Base-by-base conservation (phyloP, 2,113 vertebrate species). In the Microcebus lehilahytsara region DNA sequence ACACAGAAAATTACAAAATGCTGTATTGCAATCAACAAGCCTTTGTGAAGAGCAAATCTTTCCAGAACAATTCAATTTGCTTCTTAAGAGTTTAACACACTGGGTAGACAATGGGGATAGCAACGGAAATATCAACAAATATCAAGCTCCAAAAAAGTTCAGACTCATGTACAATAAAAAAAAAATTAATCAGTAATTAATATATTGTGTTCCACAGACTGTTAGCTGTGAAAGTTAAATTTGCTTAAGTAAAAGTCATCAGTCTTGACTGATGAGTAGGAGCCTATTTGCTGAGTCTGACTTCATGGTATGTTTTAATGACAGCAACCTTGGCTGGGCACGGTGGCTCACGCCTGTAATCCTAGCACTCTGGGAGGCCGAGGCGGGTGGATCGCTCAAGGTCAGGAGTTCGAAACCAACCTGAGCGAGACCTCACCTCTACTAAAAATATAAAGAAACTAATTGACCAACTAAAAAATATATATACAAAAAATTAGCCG, bases 51-150 rank as follows among this genome's bases (percentile, higher is more conserved):
- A 71, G 58, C 25, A 64, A 66, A 60, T 56, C 79, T 16, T 87
- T 85, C n/a, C 17, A 84, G 92, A 94, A 89, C 51, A 69, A 84
- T 84, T 85, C 86, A 83, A 84, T 89, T 93, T 77, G 89, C 74
- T 90, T 94, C 89, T 79, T 34, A 27, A 93, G 49, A 66, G 13
- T 64, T 30, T 17, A 32, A 93, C 84, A 56, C n/a, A 27, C n/a
- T 27, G n/a, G 37, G 32, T 27, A 84, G 62, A 37, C 34, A 37
- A 25, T n/a, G 37, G 0, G 8, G 27, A 3, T 34, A 60, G 69
- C 71, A 74, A 81, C 10, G 27, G 40, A 87, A 87, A 84, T 93
- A 71, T 34, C 53, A 69, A 67, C 20, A 85, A 86, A 85, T 92
- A 58, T n/a, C 23, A 79, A 51, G 86, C 34, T 53, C 16, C 11